Percentiles rank a stretch among this genome's conserved stretches.
Evolutionary conservation across 2,113 vertebrate species (phyloP).

Genomic region (Cynoglossus semilaevis): DNA sequence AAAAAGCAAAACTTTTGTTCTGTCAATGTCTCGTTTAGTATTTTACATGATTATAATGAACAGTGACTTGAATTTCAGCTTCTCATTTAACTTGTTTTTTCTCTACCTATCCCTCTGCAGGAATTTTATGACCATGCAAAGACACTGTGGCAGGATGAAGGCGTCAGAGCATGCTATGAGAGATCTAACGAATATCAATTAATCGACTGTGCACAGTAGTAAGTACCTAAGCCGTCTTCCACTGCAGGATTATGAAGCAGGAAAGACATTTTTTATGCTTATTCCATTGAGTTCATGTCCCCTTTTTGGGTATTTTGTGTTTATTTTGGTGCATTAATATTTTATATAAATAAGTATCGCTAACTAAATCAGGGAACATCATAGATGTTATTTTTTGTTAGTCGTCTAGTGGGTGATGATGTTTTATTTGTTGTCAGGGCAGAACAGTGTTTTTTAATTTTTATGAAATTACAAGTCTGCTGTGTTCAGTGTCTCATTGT

Average conservation of each 20-base stretch:
- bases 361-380: no score
- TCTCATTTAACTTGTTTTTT: not conserved
- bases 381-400: no score
- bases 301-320: no score
- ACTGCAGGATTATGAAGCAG: not conserved
- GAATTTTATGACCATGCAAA: slow-evolving; percentile 97
- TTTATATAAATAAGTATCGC: no score
- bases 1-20: not conserved
- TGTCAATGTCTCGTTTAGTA: not conserved
- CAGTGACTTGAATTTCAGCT: not conserved
- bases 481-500: not conserved
- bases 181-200: slow-evolving; percentile 98
- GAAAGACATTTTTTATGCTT: not conserved
- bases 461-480: no score
- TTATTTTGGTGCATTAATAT: no score
- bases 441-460: no score
- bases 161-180: slow-evolving; percentile 93
- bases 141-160: slow-evolving; percentile 94
- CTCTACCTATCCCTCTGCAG: slow-evolving; percentile 64
- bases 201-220: slow-evolving; percentile 99
- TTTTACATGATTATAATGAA: not conserved
- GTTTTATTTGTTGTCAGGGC: no score
- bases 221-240: slow-evolving; percentile 68
- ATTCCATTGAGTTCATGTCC: no score
- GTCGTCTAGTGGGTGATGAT: no score